These are phyloP conservation scores for Papilio protenor DNA, from an alignment of 2,888 invertebrate genomes.

Conservation along the genomic window DNA sequence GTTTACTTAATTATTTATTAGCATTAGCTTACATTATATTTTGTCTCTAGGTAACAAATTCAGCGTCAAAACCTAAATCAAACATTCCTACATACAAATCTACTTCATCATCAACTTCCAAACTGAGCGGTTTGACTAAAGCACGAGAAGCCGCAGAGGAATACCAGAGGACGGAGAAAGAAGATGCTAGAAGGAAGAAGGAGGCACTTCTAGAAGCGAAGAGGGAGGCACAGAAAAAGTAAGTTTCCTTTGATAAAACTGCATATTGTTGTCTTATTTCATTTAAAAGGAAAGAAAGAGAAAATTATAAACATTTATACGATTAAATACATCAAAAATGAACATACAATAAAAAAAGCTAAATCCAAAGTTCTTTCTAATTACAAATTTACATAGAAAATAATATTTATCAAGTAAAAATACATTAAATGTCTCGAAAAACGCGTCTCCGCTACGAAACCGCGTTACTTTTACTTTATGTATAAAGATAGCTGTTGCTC, in stretches of 20 bases:
- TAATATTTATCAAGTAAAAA: no score
- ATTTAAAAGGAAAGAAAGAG: not conserved
- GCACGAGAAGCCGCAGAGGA: constrained; percentile 68
- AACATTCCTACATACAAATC: constrained; percentile 57
- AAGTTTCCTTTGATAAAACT: constrained; percentile 13
- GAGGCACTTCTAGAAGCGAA: constrained; percentile 85
- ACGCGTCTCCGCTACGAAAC: no score
- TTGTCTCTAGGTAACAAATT: constrained; percentile 61
- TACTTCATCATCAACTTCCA: constrained; percentile 64
- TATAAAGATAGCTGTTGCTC: no score
- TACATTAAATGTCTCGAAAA: no score
- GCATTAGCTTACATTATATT: not conserved
- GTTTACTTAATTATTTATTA: no score
- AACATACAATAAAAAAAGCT: no score
- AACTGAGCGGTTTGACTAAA: constrained; percentile 58
- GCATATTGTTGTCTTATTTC: no score
- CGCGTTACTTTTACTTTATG: no score
- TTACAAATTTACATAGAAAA: no score
- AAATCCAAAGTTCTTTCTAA: no score
- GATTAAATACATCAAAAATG: not conserved
- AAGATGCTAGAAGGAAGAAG: constrained; percentile 84
- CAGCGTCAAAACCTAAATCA: constrained; percentile 65
- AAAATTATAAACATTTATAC: not conserved
- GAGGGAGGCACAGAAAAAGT: constrained; percentile 84
- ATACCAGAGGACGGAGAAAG: constrained; percentile 72